Conservation (phyloP, 2,113 vertebrate genomes). For the Tachycineta bicolor region DNA sequence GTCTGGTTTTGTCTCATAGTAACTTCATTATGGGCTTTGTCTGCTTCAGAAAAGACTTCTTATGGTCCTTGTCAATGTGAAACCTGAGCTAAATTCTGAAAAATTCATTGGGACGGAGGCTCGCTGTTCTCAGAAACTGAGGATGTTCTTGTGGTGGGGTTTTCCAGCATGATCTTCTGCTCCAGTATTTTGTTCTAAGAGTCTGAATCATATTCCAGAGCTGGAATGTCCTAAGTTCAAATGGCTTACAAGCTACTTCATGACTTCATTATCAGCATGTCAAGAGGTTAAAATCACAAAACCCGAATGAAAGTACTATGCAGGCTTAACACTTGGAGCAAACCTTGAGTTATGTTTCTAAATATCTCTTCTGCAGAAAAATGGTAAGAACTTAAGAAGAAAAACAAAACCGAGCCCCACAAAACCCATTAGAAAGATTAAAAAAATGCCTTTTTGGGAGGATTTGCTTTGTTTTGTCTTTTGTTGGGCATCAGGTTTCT, state of each 20-base stretch:
- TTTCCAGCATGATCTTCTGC: neutral
- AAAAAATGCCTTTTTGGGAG: neutral
- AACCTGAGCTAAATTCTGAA: neutral
- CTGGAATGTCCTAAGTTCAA: neutral
- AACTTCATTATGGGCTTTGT: neutral
- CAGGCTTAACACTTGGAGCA: neutral
- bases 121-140: neutral
- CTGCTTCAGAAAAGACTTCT: neutral
- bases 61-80: neutral
- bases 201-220: neutral
- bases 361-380: neutral
- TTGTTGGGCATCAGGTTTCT: neutral
- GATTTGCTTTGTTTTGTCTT: neutral
- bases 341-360: neutral
- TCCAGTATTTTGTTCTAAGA: neutral
- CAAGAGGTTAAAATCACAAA: slow-evolving; percentile 4
- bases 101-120: neutral
- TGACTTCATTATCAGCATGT: neutral
- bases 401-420: neutral
- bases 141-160: neutral
- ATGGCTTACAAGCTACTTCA: neutral
- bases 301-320: neutral
- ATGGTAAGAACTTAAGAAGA: neutral
- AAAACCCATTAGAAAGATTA: neutral
- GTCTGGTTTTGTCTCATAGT: neutral